These are phyloP conservation scores for Anadara kagoshimensis DNA, from an alignment of 1,140 invertebrate species.

Conservation along the genomic window DNA sequence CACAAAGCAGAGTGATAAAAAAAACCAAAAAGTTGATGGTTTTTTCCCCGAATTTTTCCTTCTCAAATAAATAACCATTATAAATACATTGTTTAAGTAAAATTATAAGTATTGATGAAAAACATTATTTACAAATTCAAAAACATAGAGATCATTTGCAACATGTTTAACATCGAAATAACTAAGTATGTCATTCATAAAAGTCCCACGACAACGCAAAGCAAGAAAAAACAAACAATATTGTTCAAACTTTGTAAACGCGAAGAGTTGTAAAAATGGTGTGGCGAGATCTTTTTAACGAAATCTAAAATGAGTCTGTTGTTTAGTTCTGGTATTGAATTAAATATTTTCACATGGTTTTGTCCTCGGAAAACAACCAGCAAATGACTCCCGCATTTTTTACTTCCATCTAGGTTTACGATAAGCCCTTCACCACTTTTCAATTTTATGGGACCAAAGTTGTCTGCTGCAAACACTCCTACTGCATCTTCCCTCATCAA, in stretches of 20 bases:
- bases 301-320: not conserved
- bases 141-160: conserved; percentile 28
- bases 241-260: conserved; percentile 9
- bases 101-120: no score
- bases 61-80: no score
- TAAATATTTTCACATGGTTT: conserved; percentile 21
- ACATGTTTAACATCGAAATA: no score
- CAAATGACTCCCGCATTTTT: conserved; percentile 26
- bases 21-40: no score
- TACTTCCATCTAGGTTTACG: conserved; percentile 20
- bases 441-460: no score
- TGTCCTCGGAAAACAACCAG: conserved; percentile 21
- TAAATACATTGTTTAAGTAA: no score
- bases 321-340: conserved; percentile 11
- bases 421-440: conserved; percentile 35
- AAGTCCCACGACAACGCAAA: conserved; percentile 4
- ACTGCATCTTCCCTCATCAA: no score
- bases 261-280: not conserved
- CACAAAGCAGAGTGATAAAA: no score
- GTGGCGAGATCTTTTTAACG: conserved; percentile 5
- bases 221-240: conserved; percentile 23
- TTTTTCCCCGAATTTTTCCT: no score
- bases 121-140: conserved; percentile 10
- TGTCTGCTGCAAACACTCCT: no score
- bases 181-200: no score